Evolutionary conservation across 2,888 invertebrate species (phyloP), one percentile per base, ranked within the genome.

Genomic region (Drosophila recens): DNA sequence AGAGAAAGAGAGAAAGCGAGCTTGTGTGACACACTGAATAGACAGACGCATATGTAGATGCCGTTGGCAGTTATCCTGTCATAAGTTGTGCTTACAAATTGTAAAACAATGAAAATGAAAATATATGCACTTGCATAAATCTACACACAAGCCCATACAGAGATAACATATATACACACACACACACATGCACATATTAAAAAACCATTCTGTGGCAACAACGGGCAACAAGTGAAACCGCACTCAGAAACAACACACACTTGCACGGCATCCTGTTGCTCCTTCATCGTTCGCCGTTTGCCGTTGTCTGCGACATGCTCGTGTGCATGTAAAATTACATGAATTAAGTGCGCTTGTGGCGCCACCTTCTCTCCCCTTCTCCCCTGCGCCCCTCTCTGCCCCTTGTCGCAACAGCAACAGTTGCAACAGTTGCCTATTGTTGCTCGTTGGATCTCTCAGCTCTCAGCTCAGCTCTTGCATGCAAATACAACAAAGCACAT

Each of bases 41-140:
- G 48, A 52, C 52, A 68, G 48, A 52, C 52, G 70, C 66, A 69
- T 62, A 62, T 75, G 71, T 57, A 57, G 54, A 40, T 36, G 49
- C 68, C 38, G 61, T 49, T 73, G 75, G 70, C 72, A 76, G 76
- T 85, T 84, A 89, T 87, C 80, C 87, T 89, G 82, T 87, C 87
- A 85, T 86, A 86, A 86, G 85, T 86, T 86, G 72, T 89, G 80
- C 87, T 86, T 86, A 89, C 86, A 86, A 84, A 86, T 86, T 86
- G 89, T 89, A 89, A 86, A 86, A 86, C 86, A 86, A 86, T 89
- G 86, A 80, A 89, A 89, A 86, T 87, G 80, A 84, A 87, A 89
- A 84, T 89, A 75, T 75, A 82, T 72, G 63, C 72, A 69, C 75
- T 69, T 61, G 73, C 75, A 63, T 80, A 80, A 83, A 86, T 81